Percentiles rank a stretch among this genome's conserved stretches.
phyloP scores from a whole-genome alignment of 2,797 vertebrate species.

The Hozukius guyotensis region DNA sequence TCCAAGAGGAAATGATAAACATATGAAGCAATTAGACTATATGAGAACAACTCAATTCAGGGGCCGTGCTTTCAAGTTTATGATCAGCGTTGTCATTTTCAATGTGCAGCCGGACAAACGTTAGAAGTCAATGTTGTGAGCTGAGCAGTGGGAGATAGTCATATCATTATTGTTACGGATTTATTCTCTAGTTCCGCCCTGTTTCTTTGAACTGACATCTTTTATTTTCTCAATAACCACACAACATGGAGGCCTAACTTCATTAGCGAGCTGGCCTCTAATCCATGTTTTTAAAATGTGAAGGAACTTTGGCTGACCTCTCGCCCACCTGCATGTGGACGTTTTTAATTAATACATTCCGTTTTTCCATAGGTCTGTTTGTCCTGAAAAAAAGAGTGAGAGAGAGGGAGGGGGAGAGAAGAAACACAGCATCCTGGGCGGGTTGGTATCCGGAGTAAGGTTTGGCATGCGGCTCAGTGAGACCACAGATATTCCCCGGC shows the following conservation, averaged over 20 bases:
- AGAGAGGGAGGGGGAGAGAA: background rate
- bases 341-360: slow-evolving; percentile 68
- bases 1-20: slow-evolving; percentile 58
- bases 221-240: slow-evolving; percentile 8
- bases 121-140: slow-evolving; percentile 8
- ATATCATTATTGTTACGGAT: slow-evolving; percentile 4
- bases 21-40: slow-evolving; percentile 41
- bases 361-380: slow-evolving; percentile 62
- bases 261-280: slow-evolving; percentile 29
- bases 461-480: slow-evolving; percentile 60
- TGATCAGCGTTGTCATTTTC: slow-evolving; percentile 34
- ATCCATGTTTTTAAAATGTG: slow-evolving; percentile 31
- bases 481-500: slow-evolving; percentile 58
- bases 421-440: slow-evolving; percentile 45
- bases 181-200: background rate
- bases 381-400: slow-evolving; percentile 5
- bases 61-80: slow-evolving; percentile 46
- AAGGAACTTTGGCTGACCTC: slow-evolving; percentile 59
- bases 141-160: slow-evolving; percentile 2
- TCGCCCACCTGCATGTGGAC: slow-evolving; percentile 54
- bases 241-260: slow-evolving; percentile 2
- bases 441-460: slow-evolving; percentile 67
- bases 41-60: slow-evolving; percentile 22
- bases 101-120: slow-evolving; percentile 4
- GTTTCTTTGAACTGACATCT: slow-evolving; percentile 8